These are phyloP conservation scores for Cyclargus thomasi DNA, from an alignment of 1,140 invertebrate species.

Conservation along the genomic window DNA sequence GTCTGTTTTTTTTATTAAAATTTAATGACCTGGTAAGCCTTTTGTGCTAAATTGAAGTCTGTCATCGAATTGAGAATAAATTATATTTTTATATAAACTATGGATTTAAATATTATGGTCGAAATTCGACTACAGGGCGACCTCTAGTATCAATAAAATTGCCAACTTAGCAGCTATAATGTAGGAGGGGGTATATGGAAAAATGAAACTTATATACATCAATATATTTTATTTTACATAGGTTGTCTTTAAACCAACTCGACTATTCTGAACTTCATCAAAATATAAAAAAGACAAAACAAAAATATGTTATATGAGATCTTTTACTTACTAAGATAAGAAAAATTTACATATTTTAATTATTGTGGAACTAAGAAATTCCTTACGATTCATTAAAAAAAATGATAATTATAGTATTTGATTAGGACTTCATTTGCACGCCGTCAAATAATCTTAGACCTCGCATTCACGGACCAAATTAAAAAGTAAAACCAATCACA, in stretches of 20 bases:
- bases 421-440: slow-evolving; percentile 47
- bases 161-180: not conserved
- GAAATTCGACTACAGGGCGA: too few relatives aligned
- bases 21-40: too few relatives aligned
- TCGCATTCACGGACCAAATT: not conserved
- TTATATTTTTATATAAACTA: too few relatives aligned
- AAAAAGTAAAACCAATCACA: not conserved
- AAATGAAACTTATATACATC: slow-evolving; percentile 60
- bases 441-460: not conserved
- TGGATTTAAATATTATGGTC: too few relatives aligned
- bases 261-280: slow-evolving; percentile 73
- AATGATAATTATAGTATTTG: slow-evolving; percentile 37
- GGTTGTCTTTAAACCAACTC: slow-evolving; percentile 74
- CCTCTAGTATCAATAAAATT: too few relatives aligned
- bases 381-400: slow-evolving; percentile 63
- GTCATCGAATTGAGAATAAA: too few relatives aligned
- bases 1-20: too few relatives aligned
- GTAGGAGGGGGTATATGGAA: not conserved
- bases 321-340: slow-evolving; percentile 74
- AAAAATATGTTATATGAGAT: slow-evolving; percentile 74
- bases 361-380: slow-evolving; percentile 68
- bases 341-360: slow-evolving; percentile 70
- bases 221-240: slow-evolving; percentile 75
- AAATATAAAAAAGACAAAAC: slow-evolving; percentile 76
- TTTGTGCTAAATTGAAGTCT: too few relatives aligned